These are phyloP conservation scores for Vulpes lagopus DNA, from an alignment of 2,113 vertebrate species.

Conservation along the genomic window DNA sequence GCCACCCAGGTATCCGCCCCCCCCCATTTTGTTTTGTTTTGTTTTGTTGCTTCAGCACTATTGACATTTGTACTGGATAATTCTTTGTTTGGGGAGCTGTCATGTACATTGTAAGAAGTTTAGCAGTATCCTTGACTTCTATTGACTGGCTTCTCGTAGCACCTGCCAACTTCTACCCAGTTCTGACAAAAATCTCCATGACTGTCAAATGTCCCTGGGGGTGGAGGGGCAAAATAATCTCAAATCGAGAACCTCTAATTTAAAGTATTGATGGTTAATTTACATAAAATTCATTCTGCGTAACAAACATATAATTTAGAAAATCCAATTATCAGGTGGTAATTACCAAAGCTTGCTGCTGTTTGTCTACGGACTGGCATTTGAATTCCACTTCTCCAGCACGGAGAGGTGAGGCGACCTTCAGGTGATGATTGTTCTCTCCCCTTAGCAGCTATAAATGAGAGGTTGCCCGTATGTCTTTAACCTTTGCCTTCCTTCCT, in stretches of 20 bases:
- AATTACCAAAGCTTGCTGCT: not conserved
- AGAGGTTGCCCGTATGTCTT: not conserved
- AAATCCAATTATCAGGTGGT: not conserved
- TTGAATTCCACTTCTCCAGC: not conserved
- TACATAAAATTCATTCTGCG: not conserved
- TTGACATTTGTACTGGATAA: not conserved
- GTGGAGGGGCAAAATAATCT: not conserved
- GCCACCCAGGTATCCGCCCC: too few species aligned
- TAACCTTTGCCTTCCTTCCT: not conserved
- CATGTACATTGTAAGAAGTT: not conserved
- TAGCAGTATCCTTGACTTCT: not conserved
- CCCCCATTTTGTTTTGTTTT: too few species aligned
- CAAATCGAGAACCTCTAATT: not conserved
- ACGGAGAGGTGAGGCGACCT: not conserved
- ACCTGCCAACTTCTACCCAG: not conserved
- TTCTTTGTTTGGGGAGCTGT: not conserved
- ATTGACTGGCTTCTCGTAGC: not conserved
- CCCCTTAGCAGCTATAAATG: not conserved
- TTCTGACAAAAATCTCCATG: slow-evolving; percentile 46
- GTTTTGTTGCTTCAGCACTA: not conserved
- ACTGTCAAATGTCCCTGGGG: not conserved
- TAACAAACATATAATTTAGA: not conserved
- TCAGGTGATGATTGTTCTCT: not conserved
- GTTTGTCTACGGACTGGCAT: not conserved
- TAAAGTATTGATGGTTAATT: slow-evolving; percentile 25